Evolutionary conservation across 2,888 invertebrate species (phyloP), one percentile per base, ranked within the genome.

Genomic region (Gasteruption jaculator): DNA sequence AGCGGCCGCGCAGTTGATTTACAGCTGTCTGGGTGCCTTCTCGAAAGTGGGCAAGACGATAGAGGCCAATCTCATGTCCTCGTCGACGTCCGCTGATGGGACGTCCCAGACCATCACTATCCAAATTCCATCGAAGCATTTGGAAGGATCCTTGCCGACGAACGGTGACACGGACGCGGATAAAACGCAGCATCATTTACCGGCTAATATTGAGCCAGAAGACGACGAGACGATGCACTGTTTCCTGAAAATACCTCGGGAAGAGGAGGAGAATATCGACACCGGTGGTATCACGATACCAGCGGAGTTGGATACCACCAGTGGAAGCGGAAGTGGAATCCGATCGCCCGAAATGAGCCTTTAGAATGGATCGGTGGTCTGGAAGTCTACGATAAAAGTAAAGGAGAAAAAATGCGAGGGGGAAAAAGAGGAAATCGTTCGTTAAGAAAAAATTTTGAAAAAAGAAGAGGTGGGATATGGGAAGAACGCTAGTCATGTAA

Each of bases 201-300:
- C n/a, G n/a, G 46, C 54, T 32, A 43, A 53, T 5, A 60, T 61
- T 15, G 66, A 66, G 18, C 59, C 59, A 27, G 74, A 74, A 45
- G 74, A 74, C 25, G 74, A 75, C 29, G 75, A 75, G 56, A 73
- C 73, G 1, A 73, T 65, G 60, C 65, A 63, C 41, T 66, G 65
- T 47, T 68, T 68, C 46, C 46, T 68, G 18, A 65, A 61, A 43
- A 60, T 65, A 45, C 65, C 65, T 36, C 56, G 57, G 19, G 66
- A 68, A 31, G 73, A 74, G 41, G 74, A 75, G 49, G 68, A 70
- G 46, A 71, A 71, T 42, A 71, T 76, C 30, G 77, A 78, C 52
- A 77, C 76, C 3, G 78, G 77, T 12, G 77, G 77, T 16, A 76
- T 78, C 47, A 78, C 77, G 16, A 78, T 78, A 47, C 77, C 77